Base-by-base conservation (phyloP, 2,888 invertebrate genomes). In the Lasioglossum villosulum region DNA sequence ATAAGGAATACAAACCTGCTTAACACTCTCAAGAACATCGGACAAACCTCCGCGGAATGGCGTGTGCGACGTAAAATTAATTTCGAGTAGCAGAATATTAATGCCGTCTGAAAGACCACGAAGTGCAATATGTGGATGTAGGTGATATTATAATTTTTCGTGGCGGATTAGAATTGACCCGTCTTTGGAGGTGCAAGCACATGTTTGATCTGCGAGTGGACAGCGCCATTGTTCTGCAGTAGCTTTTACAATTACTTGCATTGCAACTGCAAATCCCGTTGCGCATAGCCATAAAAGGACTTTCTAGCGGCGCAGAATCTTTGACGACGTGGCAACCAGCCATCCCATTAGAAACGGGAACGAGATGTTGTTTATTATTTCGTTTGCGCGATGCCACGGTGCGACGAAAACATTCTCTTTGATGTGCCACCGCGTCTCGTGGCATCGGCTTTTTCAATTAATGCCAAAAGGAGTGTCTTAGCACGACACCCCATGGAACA, bases 371-470 rank as follows among this genome's bases (percentile, higher is more conserved):
- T 91, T 93, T 92, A 89, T 93, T 93, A 91, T 93, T 90, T 90
- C 91, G 88, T 92, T 92, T 91, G 83, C 88, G 75, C 86, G 88
- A 91, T 89, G 91, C 88, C 83, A 83, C 84, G 86, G 89, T 66
- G 88, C 84, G 83, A 88, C 86, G 90, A 89, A 92, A 90, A 90
- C 86, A 84, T 72, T 82, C 86, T 83, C 92, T 93, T 93, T 93
- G 93, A 93, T 92, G 92, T 91, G 72, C 83, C 83, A 77, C 88
- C 86, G 84, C 83, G 83, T 80, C 90, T 89, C 90, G 89, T 80
- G 84, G 89, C 91, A 86, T 92, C 90, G 89, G 86, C 90, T 91
- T 92, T 92, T 92, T 93, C 90, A 93, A 93, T 93, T 92, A 92
- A 92, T 88, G 88, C 89, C 84, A 92, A 91, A 90, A 90, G 91